A percentile compares a stretch with the other conserved stretches of the same genome.
Evolutionary conservation across 2,888 invertebrate genomes (phyloP).

Genomic region (Crepidodera aurea): DNA sequence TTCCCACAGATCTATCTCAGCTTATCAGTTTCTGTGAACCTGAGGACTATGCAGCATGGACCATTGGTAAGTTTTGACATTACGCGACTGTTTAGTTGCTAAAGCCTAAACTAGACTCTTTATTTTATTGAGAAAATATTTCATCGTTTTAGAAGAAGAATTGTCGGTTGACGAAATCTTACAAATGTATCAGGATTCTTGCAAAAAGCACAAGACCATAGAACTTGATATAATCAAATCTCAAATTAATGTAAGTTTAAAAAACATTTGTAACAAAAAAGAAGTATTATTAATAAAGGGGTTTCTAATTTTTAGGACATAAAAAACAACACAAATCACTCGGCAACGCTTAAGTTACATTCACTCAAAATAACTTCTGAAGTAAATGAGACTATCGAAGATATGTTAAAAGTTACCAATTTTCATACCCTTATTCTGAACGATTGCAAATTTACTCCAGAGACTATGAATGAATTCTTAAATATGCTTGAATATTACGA

Average conservation of each 20-base stretch:
- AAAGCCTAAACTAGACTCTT: no score
- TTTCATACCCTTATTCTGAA: constrained; percentile 53
- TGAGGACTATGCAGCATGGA: constrained; percentile 44
- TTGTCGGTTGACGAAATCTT: constrained; percentile 48
- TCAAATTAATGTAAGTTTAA: constrained; percentile 48
- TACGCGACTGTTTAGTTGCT: no score
- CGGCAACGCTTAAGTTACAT: constrained; percentile 54
- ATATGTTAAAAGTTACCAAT: constrained; percentile 55
- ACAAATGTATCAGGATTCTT: constrained; percentile 50
- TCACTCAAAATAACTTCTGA: constrained; percentile 54
- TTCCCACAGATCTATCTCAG: constrained; percentile 45
- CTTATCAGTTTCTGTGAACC: constrained; percentile 50
- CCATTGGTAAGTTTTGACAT: constrained; percentile 42
- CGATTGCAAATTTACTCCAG: constrained; percentile 54
- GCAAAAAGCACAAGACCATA: constrained; percentile 52
- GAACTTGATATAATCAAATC: constrained; percentile 52
- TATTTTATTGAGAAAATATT: no score
- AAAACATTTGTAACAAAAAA: not conserved
- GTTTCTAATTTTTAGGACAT: constrained; percentile 51
- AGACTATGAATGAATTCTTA: constrained; percentile 55
- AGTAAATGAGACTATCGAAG: constrained; percentile 57
- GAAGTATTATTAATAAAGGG: not conserved
- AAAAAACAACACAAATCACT: constrained; percentile 55
- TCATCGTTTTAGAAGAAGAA: constrained; percentile 43
- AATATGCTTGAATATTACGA: constrained; percentile 58